Evolutionary conservation across 2,113 vertebrate species (phyloP).

Genomic region (Phycodurus eques): DNA sequence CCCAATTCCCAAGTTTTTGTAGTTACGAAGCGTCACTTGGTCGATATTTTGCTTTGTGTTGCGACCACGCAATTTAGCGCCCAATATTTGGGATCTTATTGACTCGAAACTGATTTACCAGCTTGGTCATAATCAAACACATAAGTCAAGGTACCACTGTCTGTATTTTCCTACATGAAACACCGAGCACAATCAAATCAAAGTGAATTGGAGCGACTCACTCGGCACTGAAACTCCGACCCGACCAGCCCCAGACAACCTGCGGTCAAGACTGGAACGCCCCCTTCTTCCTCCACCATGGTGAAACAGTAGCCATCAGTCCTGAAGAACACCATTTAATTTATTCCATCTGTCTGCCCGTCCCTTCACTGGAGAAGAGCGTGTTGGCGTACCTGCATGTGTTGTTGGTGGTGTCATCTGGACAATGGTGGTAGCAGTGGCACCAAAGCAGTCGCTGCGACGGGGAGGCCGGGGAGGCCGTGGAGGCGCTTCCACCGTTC

Average conservation of each 20-base stretch:
- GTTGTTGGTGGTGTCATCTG: slow-evolving; percentile 88
- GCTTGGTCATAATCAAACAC: too few species aligned
- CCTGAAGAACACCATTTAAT: slow-evolving; percentile 61
- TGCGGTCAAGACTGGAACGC: slow-evolving; percentile 82
- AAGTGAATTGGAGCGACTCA: slow-evolving; percentile 68
- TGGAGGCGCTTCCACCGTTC: slow-evolving; percentile 74
- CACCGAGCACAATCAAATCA: neutral
- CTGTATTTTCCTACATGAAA: too few species aligned
- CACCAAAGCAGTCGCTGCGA: slow-evolving; percentile 83
- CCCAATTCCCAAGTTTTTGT: too few species aligned
- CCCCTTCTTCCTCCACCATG: slow-evolving; percentile 92
- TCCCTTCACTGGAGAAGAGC: neutral
- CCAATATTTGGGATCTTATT: too few species aligned
- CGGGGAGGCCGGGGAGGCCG: slow-evolving; percentile 76
- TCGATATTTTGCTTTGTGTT: too few species aligned
- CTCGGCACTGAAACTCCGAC: slow-evolving; percentile 94
- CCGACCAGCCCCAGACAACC: slow-evolving; percentile 89
- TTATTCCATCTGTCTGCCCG: neutral
- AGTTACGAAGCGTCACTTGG: too few species aligned
- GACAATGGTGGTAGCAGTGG: slow-evolving; percentile 90
- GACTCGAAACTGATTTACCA: too few species aligned
- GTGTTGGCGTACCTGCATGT: slow-evolving; percentile 84
- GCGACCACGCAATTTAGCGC: too few species aligned
- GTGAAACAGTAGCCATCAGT: slow-evolving; percentile 96
- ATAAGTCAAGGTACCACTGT: too few species aligned